Base-by-base conservation (phyloP, 2,797 vertebrate genomes). In the Danio albolineatus region DNA sequence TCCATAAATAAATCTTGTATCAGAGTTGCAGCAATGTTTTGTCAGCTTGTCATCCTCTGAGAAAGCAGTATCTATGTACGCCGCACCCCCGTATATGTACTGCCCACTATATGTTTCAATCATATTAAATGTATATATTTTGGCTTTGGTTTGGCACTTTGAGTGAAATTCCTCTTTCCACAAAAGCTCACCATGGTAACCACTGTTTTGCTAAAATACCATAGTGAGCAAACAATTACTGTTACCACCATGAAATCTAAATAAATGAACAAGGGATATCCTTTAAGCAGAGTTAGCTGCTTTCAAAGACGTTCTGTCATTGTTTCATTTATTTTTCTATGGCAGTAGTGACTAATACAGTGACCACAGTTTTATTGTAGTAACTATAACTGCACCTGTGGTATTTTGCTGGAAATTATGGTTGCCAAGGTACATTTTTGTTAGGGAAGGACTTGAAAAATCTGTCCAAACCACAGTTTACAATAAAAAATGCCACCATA, bases 291-390 rank as follows among this genome's bases (percentile, higher is more conserved):
- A 56, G 14, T n/a, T 9, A 39, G 51, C 41, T 43, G 7, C 44
- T 14, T 59, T 60, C 65, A 70, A 44, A 51, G 10, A 41, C 17
- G 48, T 67, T 69, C 28, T 60, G 53, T 49, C 64, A 21, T 78
- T 78, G 65, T 78, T 70, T 70, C 16, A 39, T 51, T 78, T 53
- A 49, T 28, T 39, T 60, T 60, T 60, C 67, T 49, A 76, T 54
- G 38, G 36, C 12, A 66, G 19, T 10, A 13, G 56, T 78, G 76
- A 78, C 64, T 70, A 78, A 66, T 43, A 12, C 61, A 61, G 54
- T 70, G 39, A 70, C 76, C 54, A n/a, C 65, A 49, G 44, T 70
- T 78, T 78, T 60, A 78, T 73, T 73, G 56, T 49, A 49, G 65
- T 59, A 78, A 48, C 66, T 60, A 78, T 14, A 75, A 64, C 48